These are phyloP conservation scores for Dicycla oo DNA, from an alignment of 2,888 invertebrate species.

Conservation along the genomic window DNA sequence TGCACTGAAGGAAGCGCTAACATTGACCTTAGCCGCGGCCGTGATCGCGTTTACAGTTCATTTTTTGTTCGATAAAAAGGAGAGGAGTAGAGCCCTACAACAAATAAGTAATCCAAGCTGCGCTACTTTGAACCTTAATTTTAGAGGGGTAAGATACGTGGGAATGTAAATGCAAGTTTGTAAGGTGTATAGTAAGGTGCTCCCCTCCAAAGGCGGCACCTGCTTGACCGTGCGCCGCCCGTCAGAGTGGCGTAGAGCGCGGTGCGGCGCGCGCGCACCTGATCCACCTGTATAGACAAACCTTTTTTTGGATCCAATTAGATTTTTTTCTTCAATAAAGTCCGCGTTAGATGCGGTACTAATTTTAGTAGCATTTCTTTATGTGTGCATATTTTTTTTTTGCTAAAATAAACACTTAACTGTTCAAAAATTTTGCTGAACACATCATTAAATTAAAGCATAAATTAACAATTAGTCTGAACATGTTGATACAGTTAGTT, in stretches of 20 bases:
- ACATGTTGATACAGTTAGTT: conserved; percentile 16
- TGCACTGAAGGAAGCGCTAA: conserved; percentile 91
- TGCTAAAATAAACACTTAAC: conserved; percentile 8
- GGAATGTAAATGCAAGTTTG: conserved; percentile 73
- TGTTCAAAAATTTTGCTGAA: not conserved
- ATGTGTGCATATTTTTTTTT: conserved; percentile 7
- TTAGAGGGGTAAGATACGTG: conserved; percentile 37
- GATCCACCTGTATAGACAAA: conserved; percentile 78
- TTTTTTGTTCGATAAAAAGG: conserved; percentile 91
- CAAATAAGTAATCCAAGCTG: conserved; percentile 30
- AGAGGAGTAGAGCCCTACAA: conserved; percentile 90
- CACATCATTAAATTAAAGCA: conserved; percentile 27
- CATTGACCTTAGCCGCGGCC: conserved; percentile 90
- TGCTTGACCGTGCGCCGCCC: conserved; percentile 86
- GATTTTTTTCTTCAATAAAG: conserved; percentile 28
- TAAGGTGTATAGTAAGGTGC: conserved; percentile 88
- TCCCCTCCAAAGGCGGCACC: conserved; percentile 90
- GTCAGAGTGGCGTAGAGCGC: conserved; percentile 83
- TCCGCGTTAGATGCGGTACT: conserved; percentile 8
- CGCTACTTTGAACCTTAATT: conserved; percentile 63
- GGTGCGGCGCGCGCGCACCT: conserved; percentile 82
- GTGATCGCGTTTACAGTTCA: conserved; percentile 91
- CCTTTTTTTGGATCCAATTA: conserved; percentile 63
- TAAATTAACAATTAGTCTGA: conserved; percentile 42
- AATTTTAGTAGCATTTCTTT: conserved; percentile 29